These are phyloP conservation scores for Pinna nobilis DNA, from an alignment of 1,140 invertebrate species.

Conservation along the genomic window DNA sequence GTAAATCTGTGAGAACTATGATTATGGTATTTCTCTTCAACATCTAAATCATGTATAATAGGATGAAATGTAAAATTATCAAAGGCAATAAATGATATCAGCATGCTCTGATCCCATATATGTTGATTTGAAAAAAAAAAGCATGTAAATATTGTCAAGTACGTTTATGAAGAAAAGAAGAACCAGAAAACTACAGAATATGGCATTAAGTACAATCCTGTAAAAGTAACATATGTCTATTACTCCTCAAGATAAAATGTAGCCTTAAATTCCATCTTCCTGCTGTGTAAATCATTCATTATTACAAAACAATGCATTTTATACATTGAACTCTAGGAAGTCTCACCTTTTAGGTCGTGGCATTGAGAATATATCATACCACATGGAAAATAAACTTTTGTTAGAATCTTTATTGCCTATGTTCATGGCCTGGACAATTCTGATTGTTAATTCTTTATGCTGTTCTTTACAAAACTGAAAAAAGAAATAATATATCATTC, in stretches of 20 bases:
- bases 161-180: no score
- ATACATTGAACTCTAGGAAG: not conserved
- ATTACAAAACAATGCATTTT: not conserved
- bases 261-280: not conserved
- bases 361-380: conserved; percentile 87
- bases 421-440: conserved; percentile 81
- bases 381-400: conserved; percentile 89
- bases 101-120: no score
- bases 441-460: conserved; percentile 78
- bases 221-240: no score
- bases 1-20: no score
- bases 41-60: no score
- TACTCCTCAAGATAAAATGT: not conserved
- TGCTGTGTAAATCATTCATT: not conserved
- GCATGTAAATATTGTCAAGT: no score
- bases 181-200: no score
- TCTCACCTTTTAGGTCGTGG: conserved; percentile 70
- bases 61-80: no score
- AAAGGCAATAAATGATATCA: no score
- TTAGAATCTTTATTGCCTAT: conserved; percentile 91
- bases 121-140: no score
- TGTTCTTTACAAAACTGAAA: conserved; percentile 79
- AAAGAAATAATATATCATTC: conserved; percentile 4
- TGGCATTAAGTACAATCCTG: no score
- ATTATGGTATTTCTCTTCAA: no score